These are phyloP conservation scores for Pantherophis vulpinus DNA, from an alignment of 2,797 vertebrate species.

Conservation along the genomic window DNA sequence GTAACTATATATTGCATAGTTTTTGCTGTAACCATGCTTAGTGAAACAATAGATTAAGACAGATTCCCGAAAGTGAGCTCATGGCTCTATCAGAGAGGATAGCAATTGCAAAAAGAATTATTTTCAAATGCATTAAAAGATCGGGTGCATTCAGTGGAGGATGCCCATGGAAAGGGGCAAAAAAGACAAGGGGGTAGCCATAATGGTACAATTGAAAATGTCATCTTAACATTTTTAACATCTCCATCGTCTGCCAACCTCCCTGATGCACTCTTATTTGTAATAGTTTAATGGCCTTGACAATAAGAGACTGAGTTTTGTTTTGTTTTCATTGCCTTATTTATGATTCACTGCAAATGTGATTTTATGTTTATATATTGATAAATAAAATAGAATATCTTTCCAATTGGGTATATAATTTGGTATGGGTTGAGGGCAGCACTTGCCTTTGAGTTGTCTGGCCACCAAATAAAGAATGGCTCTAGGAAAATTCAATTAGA, in stretches of 20 bases:
- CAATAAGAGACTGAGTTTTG: background rate
- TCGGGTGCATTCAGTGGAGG: background rate
- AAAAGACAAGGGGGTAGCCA: background rate
- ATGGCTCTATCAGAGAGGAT: background rate
- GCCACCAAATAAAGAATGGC: background rate
- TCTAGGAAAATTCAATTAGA: background rate
- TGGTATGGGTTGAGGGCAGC: background rate
- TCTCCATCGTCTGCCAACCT: background rate
- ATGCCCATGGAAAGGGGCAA: background rate
- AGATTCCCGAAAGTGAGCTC: background rate
- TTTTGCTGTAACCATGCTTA: background rate
- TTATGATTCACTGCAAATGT: background rate
- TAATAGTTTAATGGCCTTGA: background rate
- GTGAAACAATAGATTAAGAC: background rate
- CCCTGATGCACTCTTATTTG: background rate
- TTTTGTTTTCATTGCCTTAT: background rate
- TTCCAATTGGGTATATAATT: background rate
- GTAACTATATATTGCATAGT: background rate
- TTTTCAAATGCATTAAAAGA: background rate
- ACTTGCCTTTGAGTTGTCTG: background rate
- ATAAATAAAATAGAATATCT: background rate
- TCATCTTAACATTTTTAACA: background rate
- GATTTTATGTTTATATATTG: background rate
- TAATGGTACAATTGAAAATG: background rate
- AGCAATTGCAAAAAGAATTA: background rate